phyloP scores from a whole-genome alignment of 2,888 invertebrate genomes.

The Ditula angustiorana region DNA sequence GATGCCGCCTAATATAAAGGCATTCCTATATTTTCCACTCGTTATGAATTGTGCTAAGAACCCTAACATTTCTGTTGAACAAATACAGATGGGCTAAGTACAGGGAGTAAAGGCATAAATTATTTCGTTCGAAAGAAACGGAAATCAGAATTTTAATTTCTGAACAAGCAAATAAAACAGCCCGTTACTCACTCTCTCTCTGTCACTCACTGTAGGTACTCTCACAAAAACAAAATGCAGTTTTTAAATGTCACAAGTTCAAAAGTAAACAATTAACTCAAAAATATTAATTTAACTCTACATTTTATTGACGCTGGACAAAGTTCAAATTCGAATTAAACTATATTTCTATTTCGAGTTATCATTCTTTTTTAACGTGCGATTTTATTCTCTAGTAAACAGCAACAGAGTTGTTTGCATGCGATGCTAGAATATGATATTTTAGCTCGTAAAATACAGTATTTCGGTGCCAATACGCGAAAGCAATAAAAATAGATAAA shows the following conservation, averaged over 20 bases:
- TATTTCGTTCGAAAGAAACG: too few relatives aligned
- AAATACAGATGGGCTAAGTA: not conserved
- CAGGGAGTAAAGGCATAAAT: too few relatives aligned
- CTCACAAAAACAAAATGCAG: not conserved
- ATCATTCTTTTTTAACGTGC: not conserved
- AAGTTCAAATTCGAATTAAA: too few relatives aligned
- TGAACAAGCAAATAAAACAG: too few relatives aligned
- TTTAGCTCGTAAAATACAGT: slow-evolving; percentile 4
- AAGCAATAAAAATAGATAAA: slow-evolving; percentile 11
- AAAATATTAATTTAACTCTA: not conserved
- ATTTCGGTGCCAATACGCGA: slow-evolving; percentile 8
- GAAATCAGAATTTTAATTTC: too few relatives aligned
- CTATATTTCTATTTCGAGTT: not conserved
- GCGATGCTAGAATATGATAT: not conserved
- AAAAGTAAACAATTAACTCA: not conserved
- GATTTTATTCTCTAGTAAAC: not conserved
- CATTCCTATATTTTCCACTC: not conserved
- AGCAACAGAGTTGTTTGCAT: not conserved
- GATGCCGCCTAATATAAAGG: not conserved
- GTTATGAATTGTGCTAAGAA: not conserved
- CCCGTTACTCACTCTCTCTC: too few relatives aligned
- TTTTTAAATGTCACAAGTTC: not conserved
- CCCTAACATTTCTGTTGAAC: not conserved
- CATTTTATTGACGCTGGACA: not conserved
- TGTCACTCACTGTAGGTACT: not conserved